Conservation (phyloP, 2,797 vertebrate genomes). For the Scolopax bukidnonensis region DNA sequence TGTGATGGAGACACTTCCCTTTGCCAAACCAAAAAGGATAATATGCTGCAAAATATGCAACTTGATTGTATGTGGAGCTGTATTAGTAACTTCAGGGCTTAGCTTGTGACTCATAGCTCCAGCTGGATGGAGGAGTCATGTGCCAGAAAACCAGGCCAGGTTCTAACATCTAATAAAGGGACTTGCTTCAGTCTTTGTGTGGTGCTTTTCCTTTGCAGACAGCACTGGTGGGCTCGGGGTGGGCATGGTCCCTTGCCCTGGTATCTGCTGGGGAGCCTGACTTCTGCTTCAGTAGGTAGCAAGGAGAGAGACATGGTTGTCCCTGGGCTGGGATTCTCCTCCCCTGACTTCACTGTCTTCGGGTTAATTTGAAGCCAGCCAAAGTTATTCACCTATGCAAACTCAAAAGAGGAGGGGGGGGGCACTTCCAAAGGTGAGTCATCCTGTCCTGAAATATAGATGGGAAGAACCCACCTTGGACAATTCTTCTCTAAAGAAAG, state of each 20-base stretch:
- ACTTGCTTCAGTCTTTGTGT: background rate
- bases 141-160: background rate
- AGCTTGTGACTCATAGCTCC: background rate
- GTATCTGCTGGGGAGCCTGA: background rate
- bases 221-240: too few species aligned
- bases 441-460: background rate
- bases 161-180: background rate
- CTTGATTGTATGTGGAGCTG: background rate
- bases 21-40: background rate
- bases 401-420: background rate
- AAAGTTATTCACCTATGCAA: background rate
- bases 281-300: background rate
- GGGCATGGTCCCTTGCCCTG: background rate
- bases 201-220: background rate
- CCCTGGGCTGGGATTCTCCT: background rate
- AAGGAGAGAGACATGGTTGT: background rate
- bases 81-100: background rate
- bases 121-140: background rate
- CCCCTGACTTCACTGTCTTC: background rate
- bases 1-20: accelerated
- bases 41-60: background rate
- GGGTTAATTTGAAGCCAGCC: background rate
- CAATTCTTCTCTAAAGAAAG: background rate
- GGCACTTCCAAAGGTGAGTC: background rate
- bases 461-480: background rate